Evolutionary conservation across 1,140 invertebrate genomes (phyloP), one percentile per base, ranked within the genome.

Genomic region (Hycleus cichorii): DNA sequence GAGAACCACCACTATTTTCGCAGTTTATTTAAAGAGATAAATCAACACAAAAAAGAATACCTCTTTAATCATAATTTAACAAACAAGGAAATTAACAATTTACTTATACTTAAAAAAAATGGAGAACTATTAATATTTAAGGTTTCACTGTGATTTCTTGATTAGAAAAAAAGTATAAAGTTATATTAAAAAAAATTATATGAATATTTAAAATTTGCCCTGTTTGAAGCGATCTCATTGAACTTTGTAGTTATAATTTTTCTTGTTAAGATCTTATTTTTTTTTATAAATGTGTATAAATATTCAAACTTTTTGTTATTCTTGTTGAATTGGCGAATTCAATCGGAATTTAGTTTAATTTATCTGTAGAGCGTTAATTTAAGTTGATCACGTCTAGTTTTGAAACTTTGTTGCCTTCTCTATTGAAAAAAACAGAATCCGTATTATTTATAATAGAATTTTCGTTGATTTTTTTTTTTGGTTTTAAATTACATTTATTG

Each of bases 131-230:
- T 32, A 32, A 32, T 32, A 32, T 32, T 32, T 32, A 69, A 72
- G 69, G 66, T 71, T 74, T 74, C 71, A 73, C 72, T 74, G 72
- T 74, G 72, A 74, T 74, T 74, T 72, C 70, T 69, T 70, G 69
- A 70, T 64, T 72, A 71, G 67, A 65, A 71, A 69, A 67, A 69
- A 66, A 63, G 56, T 59, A 67, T 58, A 64, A 62, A 68, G 69
- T 64, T 62, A 58, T 57, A 63, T 56, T 55, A 66, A 69, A 68
- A n/a, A 66, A 64, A 68, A 32, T 32, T 32, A 32, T 32, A 32
- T 32, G 32, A 32, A 59, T 46, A 47, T 49, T 58, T 67, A 64
- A 66, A 70, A 73, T 66, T 71, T 70, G 62, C 66, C 69, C 72
- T 70, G 70, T 73, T 64, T 71, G 72, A 70, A 68, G 40, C 72